Evolutionary conservation across 2,888 invertebrate genomes (phyloP).

Genomic region (Rhabditoides inermis): DNA sequence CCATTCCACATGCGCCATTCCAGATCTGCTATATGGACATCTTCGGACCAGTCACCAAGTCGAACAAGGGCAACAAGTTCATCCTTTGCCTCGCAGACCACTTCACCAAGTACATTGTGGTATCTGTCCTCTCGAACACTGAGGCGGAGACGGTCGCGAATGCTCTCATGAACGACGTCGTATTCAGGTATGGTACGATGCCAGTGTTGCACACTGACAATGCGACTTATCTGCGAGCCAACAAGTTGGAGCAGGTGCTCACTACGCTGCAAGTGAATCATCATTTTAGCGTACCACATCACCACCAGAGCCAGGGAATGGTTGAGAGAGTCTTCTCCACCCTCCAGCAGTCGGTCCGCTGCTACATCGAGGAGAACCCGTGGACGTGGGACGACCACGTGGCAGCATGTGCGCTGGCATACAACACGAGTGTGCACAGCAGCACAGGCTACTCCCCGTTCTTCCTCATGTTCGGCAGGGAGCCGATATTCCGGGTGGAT

Average conservation of each 20-base stretch:
- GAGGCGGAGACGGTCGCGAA: constrained; percentile 43
- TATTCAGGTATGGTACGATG: constrained; percentile 27
- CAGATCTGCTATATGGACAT: constrained; percentile 15
- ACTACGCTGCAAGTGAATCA: constrained; percentile 16
- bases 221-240: constrained; percentile 23
- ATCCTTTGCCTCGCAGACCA: constrained; percentile 4
- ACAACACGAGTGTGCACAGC: constrained; percentile 15
- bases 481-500: constrained; percentile 16
- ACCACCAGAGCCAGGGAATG: constrained; percentile 29
- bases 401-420: constrained; percentile 7
- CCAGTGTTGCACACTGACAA: constrained; percentile 33
- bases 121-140: constrained; percentile 44
- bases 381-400: constrained; percentile 14
- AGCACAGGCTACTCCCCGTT: constrained; percentile 16
- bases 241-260: constrained; percentile 12
- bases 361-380: constrained; percentile 8
- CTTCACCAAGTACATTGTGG: constrained; percentile 25
- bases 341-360: constrained; percentile 12
- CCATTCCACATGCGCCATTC: constrained; percentile 2
- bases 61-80: constrained; percentile 10
- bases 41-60: constrained; percentile 10
- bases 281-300: constrained; percentile 17
- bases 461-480: constrained; percentile 15
- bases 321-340: constrained; percentile 27
- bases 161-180: constrained; percentile 24